These are phyloP conservation scores for Corythoichthys intestinalis DNA, from an alignment of 2,113 vertebrate genomes.

Conservation along the genomic window DNA sequence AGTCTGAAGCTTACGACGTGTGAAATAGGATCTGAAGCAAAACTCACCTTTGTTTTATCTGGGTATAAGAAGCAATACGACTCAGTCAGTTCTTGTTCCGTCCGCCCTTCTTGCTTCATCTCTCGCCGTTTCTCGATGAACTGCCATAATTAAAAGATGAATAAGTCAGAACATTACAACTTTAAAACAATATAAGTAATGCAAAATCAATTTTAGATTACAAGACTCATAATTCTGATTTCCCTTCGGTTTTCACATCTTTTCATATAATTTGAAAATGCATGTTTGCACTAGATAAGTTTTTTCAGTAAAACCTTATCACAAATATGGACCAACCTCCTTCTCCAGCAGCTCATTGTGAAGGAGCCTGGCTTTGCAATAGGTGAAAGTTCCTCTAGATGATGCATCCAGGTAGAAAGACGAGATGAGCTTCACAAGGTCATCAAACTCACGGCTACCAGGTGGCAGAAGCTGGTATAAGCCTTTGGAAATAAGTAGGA, in stretches of 20 bases:
- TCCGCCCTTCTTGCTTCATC: slow-evolving; percentile 84
- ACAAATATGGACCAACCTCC: slow-evolving; percentile 73
- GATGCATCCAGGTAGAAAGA: slow-evolving; percentile 83
- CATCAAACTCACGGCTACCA: slow-evolving; percentile 89
- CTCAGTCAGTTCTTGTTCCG: slow-evolving; percentile 87
- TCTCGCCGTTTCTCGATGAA: slow-evolving; percentile 92
- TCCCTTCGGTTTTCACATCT: neutral
- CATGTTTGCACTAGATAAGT: neutral
- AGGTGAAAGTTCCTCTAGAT: slow-evolving; percentile 83
- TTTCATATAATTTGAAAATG: neutral
- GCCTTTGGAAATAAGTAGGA: slow-evolving; percentile 65
- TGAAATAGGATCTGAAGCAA: neutral
- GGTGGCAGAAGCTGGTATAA: slow-evolving; percentile 82
- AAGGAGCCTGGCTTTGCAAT: slow-evolving; percentile 85
- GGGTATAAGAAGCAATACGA: slow-evolving; percentile 88
- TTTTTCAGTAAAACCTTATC: neutral
- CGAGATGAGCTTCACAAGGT: slow-evolving; percentile 85
- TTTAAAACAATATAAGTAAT: neutral
- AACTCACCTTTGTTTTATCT: slow-evolving; percentile 81
- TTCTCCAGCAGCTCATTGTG: slow-evolving; percentile 94
- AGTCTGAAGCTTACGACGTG: neutral
- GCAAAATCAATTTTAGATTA: neutral
- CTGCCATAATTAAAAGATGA: slow-evolving; percentile 55
- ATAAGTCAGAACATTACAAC: neutral
- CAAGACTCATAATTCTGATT: neutral